phyloP scores from a whole-genome alignment of 2,888 invertebrate genomes.

The Aplocera efformata region DNA sequence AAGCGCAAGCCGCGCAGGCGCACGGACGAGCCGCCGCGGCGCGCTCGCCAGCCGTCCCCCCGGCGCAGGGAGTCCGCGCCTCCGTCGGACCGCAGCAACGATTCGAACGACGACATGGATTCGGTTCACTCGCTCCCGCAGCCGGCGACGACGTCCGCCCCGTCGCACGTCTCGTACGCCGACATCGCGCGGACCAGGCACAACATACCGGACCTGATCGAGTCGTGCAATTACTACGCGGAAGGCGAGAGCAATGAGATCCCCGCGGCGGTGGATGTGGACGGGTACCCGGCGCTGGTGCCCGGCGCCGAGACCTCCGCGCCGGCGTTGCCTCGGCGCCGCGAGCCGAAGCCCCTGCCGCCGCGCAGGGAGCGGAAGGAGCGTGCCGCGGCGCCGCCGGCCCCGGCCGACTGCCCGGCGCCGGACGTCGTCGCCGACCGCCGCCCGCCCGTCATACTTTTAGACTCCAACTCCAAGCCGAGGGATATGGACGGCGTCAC shows the following conservation, averaged over 20 bases:
- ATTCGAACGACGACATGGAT: slow-evolving; percentile 90
- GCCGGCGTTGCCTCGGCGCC: slow-evolving; percentile 25
- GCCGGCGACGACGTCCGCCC: slow-evolving; percentile 78
- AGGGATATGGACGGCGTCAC: slow-evolving; percentile 84
- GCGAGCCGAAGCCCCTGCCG: slow-evolving; percentile 28
- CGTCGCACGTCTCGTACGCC: slow-evolving; percentile 85
- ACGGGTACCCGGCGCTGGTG: slow-evolving; percentile 36
- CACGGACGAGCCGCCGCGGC: slow-evolving; percentile 62
- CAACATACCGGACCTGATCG: slow-evolving; percentile 76
- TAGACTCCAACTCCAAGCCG: slow-evolving; percentile 79
- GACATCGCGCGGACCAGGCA: slow-evolving; percentile 85
- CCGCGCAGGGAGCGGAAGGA: slow-evolving; percentile 26
- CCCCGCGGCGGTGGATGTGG: slow-evolving; percentile 26
- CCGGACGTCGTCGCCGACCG: slow-evolving; percentile 70
- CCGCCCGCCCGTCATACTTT: slow-evolving; percentile 87
- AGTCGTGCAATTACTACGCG: slow-evolving; percentile 74
- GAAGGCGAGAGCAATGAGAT: slow-evolving; percentile 44
- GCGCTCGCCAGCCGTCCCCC: slow-evolving; percentile 56
- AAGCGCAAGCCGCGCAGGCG: slow-evolving; percentile 89
- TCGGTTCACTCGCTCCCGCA: slow-evolving; percentile 90
- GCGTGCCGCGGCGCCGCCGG: slow-evolving; percentile 17
- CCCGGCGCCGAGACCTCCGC: slow-evolving; percentile 22
- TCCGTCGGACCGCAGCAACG: slow-evolving; percentile 89
- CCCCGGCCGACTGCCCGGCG: slow-evolving; percentile 62
- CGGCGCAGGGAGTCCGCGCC: slow-evolving; percentile 84